Conservation (phyloP, 2,113 vertebrate genomes). For the Pheucticus melanocephalus region DNA sequence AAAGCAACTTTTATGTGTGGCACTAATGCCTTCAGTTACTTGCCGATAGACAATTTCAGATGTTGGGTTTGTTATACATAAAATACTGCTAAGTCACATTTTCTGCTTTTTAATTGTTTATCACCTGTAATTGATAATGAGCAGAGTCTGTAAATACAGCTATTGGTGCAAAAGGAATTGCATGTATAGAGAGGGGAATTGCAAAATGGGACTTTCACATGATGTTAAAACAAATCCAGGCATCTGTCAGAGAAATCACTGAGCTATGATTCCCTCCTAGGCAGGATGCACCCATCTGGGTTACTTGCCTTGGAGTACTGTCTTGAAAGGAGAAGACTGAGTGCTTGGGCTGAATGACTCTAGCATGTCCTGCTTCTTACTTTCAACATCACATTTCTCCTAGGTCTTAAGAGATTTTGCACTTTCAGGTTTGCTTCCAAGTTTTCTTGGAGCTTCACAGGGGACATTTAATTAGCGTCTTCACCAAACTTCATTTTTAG, state of each 20-base stretch:
- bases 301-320: neutral
- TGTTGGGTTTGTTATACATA: neutral
- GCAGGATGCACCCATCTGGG: neutral
- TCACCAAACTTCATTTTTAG: neutral
- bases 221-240: neutral
- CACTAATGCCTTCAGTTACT: neutral
- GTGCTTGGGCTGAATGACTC: neutral
- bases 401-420: neutral
- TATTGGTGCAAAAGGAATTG: neutral
- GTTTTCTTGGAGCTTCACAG: neutral
- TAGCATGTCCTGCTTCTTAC: neutral
- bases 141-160: neutral
- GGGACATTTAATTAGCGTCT: neutral
- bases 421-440: neutral
- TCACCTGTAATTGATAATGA: neutral
- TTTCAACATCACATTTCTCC: neutral
- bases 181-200: neutral
- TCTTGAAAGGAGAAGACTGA: neutral
- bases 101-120: neutral
- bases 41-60: neutral
- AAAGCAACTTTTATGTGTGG: neutral
- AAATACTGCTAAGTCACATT: neutral
- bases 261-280: neutral
- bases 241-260: neutral
- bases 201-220: neutral